phyloP scores from a whole-genome alignment of 2,797 vertebrate species.

The Myoxocephalus aenaeus region DNA sequence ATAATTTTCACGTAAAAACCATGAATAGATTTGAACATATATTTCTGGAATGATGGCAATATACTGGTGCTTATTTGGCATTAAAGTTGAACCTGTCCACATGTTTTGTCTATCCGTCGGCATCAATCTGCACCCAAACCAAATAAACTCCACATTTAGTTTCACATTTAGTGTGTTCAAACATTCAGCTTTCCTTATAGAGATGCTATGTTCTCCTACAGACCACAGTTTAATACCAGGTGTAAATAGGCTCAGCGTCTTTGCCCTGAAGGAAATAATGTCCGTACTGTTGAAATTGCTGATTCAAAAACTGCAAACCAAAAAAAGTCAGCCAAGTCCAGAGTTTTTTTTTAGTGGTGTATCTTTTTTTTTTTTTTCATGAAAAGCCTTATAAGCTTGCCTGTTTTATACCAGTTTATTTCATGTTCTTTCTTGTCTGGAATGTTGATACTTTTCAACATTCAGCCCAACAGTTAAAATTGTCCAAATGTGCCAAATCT shows the following conservation, averaged over 20 bases:
- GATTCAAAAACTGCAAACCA: constrained; percentile 31
- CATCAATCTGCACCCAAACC: not conserved
- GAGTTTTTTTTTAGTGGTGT: constrained; percentile 7
- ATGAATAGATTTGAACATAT: not conserved
- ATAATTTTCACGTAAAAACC: not conserved
- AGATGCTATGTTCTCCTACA: constrained; percentile 22
- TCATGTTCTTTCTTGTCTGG: not conserved
- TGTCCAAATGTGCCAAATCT: not conserved
- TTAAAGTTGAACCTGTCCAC: not conserved
- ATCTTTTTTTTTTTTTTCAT: not conserved
- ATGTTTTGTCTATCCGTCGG: not conserved
- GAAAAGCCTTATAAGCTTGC: not conserved
- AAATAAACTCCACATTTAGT: constrained; percentile 8
- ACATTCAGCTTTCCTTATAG: constrained; percentile 13
- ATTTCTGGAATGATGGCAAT: not conserved
- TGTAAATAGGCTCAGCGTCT: constrained; percentile 45
- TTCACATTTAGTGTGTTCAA: constrained; percentile 12
- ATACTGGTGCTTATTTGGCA: not conserved
- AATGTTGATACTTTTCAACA: not conserved
- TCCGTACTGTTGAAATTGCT: constrained; percentile 21
- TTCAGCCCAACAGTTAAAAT: not conserved
- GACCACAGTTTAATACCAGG: constrained; percentile 40
- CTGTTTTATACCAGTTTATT: not conserved
- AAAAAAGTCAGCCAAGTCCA: not conserved
- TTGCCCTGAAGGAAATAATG: constrained; percentile 13